phyloP scores from a whole-genome alignment of 2,797 vertebrate species.

The Lagodon rhomboides region DNA sequence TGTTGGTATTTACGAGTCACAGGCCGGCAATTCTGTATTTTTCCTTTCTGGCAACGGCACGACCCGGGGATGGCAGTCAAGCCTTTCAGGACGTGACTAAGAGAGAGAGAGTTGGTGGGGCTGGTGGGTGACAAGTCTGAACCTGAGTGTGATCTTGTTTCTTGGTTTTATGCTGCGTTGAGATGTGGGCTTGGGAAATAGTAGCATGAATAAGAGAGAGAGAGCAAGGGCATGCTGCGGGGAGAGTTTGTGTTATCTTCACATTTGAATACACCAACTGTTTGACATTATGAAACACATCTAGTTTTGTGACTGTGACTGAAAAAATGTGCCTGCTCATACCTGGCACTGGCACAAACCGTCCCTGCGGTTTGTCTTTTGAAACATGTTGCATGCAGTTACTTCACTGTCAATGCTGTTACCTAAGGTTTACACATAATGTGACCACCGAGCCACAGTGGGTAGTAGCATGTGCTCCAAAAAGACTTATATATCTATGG shows the following conservation, averaged over 20 bases:
- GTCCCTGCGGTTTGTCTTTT: conserved; percentile 51
- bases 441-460: background rate
- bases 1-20: conserved; percentile 36
- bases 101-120: conserved; percentile 6
- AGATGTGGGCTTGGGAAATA: conserved; percentile 3
- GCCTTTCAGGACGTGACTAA: conserved; percentile 55
- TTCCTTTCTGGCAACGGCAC: conserved; percentile 66
- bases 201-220: background rate
- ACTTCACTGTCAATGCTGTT: conserved; percentile 33
- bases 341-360: background rate
- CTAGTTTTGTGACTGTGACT: background rate
- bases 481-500: background rate
- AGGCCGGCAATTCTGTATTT: conserved; percentile 64
- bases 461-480: background rate
- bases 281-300: background rate
- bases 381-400: conserved; percentile 49
- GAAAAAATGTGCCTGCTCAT: background rate
- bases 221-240: background rate
- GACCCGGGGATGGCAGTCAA: background rate
- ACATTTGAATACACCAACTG: background rate
- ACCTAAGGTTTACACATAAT: conserved; percentile 23
- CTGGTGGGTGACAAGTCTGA: conserved; percentile 44
- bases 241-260: background rate
- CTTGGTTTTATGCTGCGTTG: rapidly evolving
- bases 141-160: conserved; percentile 50